Base-by-base conservation (phyloP, 2,113 vertebrate genomes). In the Irena cyanogastra region DNA sequence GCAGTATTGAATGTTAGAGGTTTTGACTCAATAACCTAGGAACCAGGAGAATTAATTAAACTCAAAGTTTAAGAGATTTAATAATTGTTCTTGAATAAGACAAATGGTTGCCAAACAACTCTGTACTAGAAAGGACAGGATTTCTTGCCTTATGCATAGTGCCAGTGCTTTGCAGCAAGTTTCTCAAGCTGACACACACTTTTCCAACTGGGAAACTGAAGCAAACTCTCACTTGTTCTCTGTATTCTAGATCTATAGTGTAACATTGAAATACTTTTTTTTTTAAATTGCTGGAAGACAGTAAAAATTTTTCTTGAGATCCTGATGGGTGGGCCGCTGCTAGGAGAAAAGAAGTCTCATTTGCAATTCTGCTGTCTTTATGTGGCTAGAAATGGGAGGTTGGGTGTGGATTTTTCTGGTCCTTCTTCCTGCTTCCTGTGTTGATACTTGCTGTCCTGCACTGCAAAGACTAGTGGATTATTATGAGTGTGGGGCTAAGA, bases 21-120 rank as follows among this genome's bases (percentile, higher is more conserved):
- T 93, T 92, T 90, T 89, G 60, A 76, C 63, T 95, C 23, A 21
- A 5, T 93, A 75, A 95, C 59, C 33, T 75, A 59, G 80, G 83
- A 80, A 92, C 60, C 37, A 66, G 63, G 52, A 68, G 39, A 90
- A 78, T 84, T 78, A 90, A 87, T 93, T 89, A 2, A 71, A 70
- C 65, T 78, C 20, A 47, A 31, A 64, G 22, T 93, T 89, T 74
- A 64, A 80, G 68, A 87, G 60, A 81, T 78, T 78, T 87, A 87
- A 47, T 89, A 82, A 54, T 41, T 83, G 3, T 89, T 93, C 60
- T 75, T 82, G 80, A 89, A 45, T 71, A 87, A 86, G 92, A 80
- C 49, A 83, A 70, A 82, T 68, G 64, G 76, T 96, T 93, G 72
- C 80, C n/a, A 66, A 89, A 85, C 44, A 89, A 81, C 77, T 81